These are phyloP conservation scores for Leptocoma aspasia DNA, from an alignment of 2,113 vertebrate species.

Conservation along the genomic window DNA sequence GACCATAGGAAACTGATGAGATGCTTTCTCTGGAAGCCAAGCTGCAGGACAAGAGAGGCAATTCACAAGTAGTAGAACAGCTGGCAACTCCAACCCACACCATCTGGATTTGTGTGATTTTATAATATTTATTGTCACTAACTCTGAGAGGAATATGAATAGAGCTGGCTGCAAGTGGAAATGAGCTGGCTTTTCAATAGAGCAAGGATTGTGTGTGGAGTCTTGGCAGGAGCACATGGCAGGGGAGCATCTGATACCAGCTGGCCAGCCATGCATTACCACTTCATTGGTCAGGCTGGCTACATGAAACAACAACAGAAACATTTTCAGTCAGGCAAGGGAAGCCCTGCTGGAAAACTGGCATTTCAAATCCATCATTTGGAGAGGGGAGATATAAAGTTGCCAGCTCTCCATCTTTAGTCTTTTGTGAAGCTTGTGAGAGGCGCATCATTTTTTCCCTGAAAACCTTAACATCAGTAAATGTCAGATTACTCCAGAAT, in stretches of 20 bases:
- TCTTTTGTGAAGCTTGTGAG: background rate
- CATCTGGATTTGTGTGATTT: constrained; percentile 53
- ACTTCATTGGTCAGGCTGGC: constrained; percentile 12
- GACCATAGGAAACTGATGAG: background rate
- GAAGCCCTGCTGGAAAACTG: constrained; percentile 15
- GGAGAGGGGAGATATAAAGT: background rate
- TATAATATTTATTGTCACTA: constrained; percentile 54
- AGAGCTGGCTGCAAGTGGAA: constrained; percentile 45
- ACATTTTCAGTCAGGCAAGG: background rate
- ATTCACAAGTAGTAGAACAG: constrained; percentile 10
- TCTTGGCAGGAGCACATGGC: constrained; percentile 10
- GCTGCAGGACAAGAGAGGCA: constrained; percentile 43
- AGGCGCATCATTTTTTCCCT: background rate
- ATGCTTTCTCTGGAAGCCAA: constrained; percentile 20
- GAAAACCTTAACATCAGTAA: background rate
- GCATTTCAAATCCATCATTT: background rate
- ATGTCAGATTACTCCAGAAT: background rate
- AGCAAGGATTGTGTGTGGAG: background rate
- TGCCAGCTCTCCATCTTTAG: background rate
- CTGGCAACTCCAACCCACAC: constrained; percentile 38
- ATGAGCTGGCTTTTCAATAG: constrained; percentile 32
- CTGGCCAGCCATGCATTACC: background rate
- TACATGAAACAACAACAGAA: background rate
- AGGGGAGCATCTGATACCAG: constrained; percentile 10
- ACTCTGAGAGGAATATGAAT: constrained; percentile 51